These are phyloP conservation scores for Microcebus tavaratra DNA, from an alignment of 2,113 vertebrate species.

Conservation along the genomic window DNA sequence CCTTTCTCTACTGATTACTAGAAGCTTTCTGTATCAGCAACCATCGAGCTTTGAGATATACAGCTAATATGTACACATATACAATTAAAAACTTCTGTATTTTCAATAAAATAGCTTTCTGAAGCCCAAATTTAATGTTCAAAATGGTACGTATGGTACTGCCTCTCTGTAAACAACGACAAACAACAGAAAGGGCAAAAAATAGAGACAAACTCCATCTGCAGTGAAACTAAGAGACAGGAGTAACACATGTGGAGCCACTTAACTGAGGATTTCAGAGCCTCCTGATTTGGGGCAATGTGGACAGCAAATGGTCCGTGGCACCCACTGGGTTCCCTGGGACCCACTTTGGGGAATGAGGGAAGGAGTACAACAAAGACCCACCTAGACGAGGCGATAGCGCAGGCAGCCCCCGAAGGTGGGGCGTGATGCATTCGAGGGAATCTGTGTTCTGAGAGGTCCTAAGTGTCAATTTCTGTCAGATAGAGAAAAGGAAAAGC, in stretches of 20 bases:
- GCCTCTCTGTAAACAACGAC: not conserved
- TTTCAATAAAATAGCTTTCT: not conserved
- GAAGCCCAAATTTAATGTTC: not conserved
- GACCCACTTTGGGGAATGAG: not conserved
- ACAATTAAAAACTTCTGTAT: not conserved
- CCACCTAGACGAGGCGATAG: fast-evolving
- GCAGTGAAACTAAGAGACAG: fast-evolving
- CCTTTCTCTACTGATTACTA: no score
- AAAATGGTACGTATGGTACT: fast-evolving
- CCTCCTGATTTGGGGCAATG: not conserved
- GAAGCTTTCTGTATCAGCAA: not conserved
- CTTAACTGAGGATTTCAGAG: fast-evolving
- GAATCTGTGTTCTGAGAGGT: fast-evolving
- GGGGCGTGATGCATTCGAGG: fast-evolving
- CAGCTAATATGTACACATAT: not conserved
- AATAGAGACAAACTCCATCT: no score
- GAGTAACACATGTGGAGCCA: no score
- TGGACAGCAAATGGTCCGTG: no score
- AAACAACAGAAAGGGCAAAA: not conserved
- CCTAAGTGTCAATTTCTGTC: fast-evolving
- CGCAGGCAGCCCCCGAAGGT: not conserved
- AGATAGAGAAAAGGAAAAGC: not conserved
- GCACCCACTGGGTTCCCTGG: no score
- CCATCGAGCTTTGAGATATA: not conserved
- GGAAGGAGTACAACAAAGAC: not conserved